A percentile compares a stretch with the other conserved stretches of the same genome.
Evolutionary conservation across 2,113 vertebrate species (phyloP).

Genomic region (Turdus rufiventris): DNA sequence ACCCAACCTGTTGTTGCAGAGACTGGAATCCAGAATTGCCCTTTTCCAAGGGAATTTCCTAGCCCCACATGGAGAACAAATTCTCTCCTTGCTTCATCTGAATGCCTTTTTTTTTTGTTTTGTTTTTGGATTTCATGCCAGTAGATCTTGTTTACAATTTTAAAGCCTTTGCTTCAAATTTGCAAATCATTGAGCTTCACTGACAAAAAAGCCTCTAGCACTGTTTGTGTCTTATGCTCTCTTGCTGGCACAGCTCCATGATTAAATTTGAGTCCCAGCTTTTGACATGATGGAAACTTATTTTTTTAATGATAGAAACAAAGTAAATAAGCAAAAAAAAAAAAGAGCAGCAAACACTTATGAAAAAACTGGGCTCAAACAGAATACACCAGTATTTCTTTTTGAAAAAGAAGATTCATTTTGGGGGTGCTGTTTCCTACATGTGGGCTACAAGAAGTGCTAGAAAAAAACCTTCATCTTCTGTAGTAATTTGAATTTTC

Average conservation of each 20-base stretch:
- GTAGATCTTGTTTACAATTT: not conserved
- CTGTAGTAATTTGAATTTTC: not conserved
- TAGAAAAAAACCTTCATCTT: not conserved
- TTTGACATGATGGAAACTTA: not conserved
- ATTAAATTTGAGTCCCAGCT: not conserved
- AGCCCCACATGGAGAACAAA: not conserved
- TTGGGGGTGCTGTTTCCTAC: not conserved
- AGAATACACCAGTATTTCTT: not conserved
- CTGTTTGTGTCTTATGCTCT: accelerated
- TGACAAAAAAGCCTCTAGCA: not conserved
- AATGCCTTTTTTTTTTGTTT: not conserved
- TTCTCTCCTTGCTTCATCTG: not conserved
- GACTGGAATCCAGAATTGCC: not conserved
- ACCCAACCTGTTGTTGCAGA: not conserved
- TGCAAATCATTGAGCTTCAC: not conserved
- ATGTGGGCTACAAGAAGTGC: not conserved
- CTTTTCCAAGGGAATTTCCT: not conserved
- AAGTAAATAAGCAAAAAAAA: not conserved
- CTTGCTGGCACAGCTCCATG: not conserved
- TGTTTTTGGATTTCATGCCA: not conserved
- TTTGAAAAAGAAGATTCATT: not conserved
- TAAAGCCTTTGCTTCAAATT: not conserved
- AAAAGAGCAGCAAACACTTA: not conserved
- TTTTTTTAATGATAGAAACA: not conserved
- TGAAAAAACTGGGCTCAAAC: not conserved